These are phyloP conservation scores for Caerostris extrusa DNA, from an alignment of 1,140 invertebrate genomes.

Conservation along the genomic window DNA sequence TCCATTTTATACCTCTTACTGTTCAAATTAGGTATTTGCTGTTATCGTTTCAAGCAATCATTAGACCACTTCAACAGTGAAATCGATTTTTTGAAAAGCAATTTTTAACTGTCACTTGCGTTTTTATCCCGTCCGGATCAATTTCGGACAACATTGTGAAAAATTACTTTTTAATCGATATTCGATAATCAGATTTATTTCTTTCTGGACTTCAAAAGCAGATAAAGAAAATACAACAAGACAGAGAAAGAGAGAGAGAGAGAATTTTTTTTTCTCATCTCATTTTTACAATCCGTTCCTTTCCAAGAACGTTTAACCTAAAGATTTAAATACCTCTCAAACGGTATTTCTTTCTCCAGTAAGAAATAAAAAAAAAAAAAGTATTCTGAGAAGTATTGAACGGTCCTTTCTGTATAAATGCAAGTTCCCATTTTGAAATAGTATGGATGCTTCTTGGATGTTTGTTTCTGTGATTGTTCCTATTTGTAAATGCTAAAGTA, in stretches of 20 bases:
- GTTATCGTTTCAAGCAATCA: slow-evolving; percentile 76
- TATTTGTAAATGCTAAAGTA: background rate
- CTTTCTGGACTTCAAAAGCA: slow-evolving; percentile 66
- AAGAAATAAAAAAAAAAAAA: slow-evolving; percentile 34
- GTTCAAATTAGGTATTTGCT: slow-evolving; percentile 75
- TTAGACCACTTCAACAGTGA: slow-evolving; percentile 66
- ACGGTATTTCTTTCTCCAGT: slow-evolving; percentile 2
- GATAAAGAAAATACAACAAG: slow-evolving; percentile 50
- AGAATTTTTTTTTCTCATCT: background rate
- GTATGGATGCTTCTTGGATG: background rate
- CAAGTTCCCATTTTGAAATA: background rate
- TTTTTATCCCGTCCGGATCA: slow-evolving; percentile 72
- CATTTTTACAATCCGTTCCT: slow-evolving; percentile 19
- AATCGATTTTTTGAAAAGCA: slow-evolving; percentile 75
- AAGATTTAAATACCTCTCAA: slow-evolving; percentile 72
- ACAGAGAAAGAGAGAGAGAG: slow-evolving; percentile 8
- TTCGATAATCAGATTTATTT: slow-evolving; percentile 77
- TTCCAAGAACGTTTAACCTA: slow-evolving; percentile 61
- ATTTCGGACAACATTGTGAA: slow-evolving; percentile 77
- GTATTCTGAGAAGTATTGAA: background rate
- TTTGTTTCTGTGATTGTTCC: background rate
- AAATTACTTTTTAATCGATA: slow-evolving; percentile 78
- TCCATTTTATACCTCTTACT: slow-evolving; percentile 5
- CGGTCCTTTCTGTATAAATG: slow-evolving; percentile 39
- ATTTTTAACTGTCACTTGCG: slow-evolving; percentile 77